Evolutionary conservation across 2,888 invertebrate genomes (phyloP).

Genomic region (Nowickia ferox): DNA sequence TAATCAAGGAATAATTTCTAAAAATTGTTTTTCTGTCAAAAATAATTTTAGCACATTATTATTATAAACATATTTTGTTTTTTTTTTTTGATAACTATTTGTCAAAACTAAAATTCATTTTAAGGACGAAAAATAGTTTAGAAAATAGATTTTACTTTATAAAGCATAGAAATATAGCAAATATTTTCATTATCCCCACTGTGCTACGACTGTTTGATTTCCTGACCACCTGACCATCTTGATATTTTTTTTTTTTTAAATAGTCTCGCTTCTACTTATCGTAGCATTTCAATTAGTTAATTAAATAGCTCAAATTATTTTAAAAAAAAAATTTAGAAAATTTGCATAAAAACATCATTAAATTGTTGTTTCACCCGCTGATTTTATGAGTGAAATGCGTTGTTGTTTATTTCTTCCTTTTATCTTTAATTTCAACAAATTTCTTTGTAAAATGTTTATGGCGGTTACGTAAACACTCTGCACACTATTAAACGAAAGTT

Average conservation of each 20-base stretch:
- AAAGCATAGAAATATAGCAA: too few relatives aligned
- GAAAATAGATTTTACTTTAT: neutral
- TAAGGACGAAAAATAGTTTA: too few relatives aligned
- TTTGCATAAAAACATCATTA: constrained; percentile 51
- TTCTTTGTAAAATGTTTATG: constrained; percentile 23
- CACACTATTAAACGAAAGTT: neutral
- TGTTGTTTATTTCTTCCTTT: neutral
- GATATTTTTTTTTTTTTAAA: neutral
- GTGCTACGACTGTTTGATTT: neutral
- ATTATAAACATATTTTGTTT: too few relatives aligned
- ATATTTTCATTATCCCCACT: neutral
- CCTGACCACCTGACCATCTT: neutral
- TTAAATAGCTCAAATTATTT: constrained; percentile 8
- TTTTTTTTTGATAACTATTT: too few relatives aligned
- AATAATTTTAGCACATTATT: too few relatives aligned
- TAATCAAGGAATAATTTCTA: too few relatives aligned
- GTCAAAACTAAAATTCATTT: too few relatives aligned
- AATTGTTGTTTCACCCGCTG: constrained; percentile 18
- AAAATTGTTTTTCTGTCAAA: too few relatives aligned
- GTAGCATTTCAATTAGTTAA: constrained; percentile 31
- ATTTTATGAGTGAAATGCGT: constrained; percentile 17
- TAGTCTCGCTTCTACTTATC: neutral
- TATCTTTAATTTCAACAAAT: constrained; percentile 1
- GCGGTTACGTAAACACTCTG: neutral
- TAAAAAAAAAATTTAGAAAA: neutral